phyloP scores from a whole-genome alignment of 2,888 invertebrate genomes.

The Lapara coniferarum region DNA sequence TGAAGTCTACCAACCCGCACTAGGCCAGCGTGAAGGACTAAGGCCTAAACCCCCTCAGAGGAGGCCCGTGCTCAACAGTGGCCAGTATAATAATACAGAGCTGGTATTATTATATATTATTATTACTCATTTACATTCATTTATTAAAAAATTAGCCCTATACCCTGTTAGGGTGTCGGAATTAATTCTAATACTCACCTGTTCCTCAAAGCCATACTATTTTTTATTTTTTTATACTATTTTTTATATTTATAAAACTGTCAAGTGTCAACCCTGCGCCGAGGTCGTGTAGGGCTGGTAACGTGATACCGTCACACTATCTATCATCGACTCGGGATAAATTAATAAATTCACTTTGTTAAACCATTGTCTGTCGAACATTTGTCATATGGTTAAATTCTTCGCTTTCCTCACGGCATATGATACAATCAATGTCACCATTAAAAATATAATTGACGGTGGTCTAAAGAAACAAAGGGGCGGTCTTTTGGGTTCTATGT shows the following conservation, averaged over 20 bases:
- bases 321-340: slow-evolving; percentile 45
- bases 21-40: too few species aligned
- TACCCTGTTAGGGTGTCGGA: too few species aligned
- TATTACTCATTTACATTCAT: too few species aligned
- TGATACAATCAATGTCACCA: not conserved
- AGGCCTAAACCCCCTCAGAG: too few species aligned
- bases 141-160: too few species aligned
- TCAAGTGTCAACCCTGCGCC: slow-evolving; percentile 25
- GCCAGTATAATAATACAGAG: too few species aligned
- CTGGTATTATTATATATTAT: too few species aligned
- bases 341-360: slow-evolving; percentile 39
- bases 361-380: slow-evolving; percentile 34
- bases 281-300: slow-evolving; percentile 33
- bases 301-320: slow-evolving; percentile 47
- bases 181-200: too few species aligned
- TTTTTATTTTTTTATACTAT: too few species aligned
- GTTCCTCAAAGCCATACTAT: too few species aligned
- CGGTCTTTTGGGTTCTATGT: not conserved
- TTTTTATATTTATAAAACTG: not conserved
- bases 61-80: too few species aligned
- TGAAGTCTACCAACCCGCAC: too few species aligned
- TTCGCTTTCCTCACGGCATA: slow-evolving; percentile 6
- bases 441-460: slow-evolving; percentile 6
- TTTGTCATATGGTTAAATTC: slow-evolving; percentile 27
- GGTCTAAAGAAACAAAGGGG: not conserved